phyloP scores from a whole-genome alignment of 2,797 vertebrate genomes.

The Periparus ater region DNA sequence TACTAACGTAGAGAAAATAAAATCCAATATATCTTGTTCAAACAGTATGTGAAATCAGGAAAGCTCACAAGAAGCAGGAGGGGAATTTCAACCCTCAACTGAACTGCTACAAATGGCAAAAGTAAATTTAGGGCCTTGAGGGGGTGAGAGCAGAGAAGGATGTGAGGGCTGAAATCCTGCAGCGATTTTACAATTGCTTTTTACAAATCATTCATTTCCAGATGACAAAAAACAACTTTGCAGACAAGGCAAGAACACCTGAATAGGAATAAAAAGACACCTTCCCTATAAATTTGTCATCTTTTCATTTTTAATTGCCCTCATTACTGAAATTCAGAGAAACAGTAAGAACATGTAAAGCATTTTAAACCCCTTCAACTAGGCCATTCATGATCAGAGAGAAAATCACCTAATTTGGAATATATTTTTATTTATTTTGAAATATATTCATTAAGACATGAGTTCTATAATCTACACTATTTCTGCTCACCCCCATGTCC shows the following conservation, averaged over 20 bases:
- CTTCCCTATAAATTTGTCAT: background rate
- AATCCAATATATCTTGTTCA: background rate
- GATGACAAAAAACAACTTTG: background rate
- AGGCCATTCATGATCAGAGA: background rate
- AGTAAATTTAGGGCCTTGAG: slow-evolving; percentile 32
- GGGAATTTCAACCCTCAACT: slow-evolving; percentile 36
- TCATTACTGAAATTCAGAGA: background rate
- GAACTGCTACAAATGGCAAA: slow-evolving; percentile 26
- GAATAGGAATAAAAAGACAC: slow-evolving; percentile 8
- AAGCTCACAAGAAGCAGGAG: slow-evolving; percentile 6
- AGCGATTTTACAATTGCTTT: slow-evolving; percentile 33
- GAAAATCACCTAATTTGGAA: slow-evolving; percentile 23
- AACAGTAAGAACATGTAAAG: background rate
- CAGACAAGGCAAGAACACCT: slow-evolving; percentile 11
- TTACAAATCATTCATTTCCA: slow-evolving; percentile 24
- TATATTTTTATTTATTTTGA: slow-evolving; percentile 4
- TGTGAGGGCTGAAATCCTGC: slow-evolving; percentile 11
- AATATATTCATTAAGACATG: background rate
- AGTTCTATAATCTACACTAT: slow-evolving; percentile 7
- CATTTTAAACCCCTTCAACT: background rate
- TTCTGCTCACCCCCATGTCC: background rate
- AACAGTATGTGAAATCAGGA: slow-evolving; percentile 12
- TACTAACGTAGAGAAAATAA: slow-evolving; percentile 16
- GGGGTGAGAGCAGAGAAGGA: slow-evolving; percentile 6
- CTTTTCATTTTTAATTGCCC: background rate